Evolutionary conservation across 2,797 vertebrate genomes (phyloP).

Genomic region (Enteromius treurensis): DNA sequence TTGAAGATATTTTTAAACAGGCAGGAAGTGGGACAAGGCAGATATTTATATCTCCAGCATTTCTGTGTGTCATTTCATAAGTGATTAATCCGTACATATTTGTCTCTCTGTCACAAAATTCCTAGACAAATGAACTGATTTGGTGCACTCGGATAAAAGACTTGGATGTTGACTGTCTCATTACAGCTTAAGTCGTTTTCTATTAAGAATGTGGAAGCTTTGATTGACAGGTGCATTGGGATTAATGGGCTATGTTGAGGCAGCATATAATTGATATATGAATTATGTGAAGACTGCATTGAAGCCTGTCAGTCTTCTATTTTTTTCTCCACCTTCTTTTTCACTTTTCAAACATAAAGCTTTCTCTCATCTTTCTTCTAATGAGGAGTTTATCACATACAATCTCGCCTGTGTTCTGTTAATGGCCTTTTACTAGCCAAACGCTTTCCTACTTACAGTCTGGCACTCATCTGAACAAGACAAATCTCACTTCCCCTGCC

Average conservation of each 20-base stretch:
- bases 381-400: constrained; percentile 12
- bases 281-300: constrained; percentile 10
- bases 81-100: constrained; percentile 29
- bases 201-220: background rate
- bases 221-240: constrained; percentile 9
- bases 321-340: background rate
- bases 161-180: background rate
- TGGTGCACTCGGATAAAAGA: background rate
- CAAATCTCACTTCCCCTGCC: constrained; percentile 5
- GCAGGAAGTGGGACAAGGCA: constrained; percentile 63
- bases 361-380: constrained; percentile 15
- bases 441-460: constrained; percentile 3
- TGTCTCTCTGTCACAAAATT: constrained; percentile 35
- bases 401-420: background rate
- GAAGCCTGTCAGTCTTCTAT: constrained; percentile 9
- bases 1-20: constrained; percentile 69
- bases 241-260: constrained; percentile 7
- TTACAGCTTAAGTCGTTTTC: constrained; percentile 9
- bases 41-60: constrained; percentile 57
- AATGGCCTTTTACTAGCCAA: constrained; percentile 35
- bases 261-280: constrained; percentile 1
- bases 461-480: background rate
- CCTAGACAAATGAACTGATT: constrained; percentile 7
- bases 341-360: constrained; percentile 1
- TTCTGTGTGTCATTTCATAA: constrained; percentile 25